Base-by-base conservation (phyloP, 2,113 vertebrate species). In the Dipodomys ordii region DNA sequence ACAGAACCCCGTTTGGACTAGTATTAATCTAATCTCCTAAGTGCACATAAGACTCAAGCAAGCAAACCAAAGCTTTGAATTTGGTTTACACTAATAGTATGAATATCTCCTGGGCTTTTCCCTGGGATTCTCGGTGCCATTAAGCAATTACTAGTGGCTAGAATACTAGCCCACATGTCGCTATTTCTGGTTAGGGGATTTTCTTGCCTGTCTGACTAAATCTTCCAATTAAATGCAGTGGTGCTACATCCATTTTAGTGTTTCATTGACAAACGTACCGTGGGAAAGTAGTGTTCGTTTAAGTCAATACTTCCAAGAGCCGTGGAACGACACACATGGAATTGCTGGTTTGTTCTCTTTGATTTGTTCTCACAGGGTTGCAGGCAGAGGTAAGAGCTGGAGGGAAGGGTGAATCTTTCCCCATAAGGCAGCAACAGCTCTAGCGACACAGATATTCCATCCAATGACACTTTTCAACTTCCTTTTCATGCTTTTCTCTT, bases 11-110 rank as follows among this genome's bases (percentile, higher is more conserved):
- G 62, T 95, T 98, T 93, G 96, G 95, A 65, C 94, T 97, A 94
- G 97, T 97, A 98, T 97, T 98, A 97, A 98, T 97, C 95, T 98
- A 97, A 98, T 98, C 97, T 98, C 96, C 28, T 98, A 97, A 98
- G 97, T 27, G 64, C 96, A 93, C 69, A 91, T 96, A 97, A 98
- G 95, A 98, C 88, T 96, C 96, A 96, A 98, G 97, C 94, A 97
- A 97, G 97, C 97, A 97, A 97, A 95, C 68, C 92, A 94, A 93
- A 87, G 72, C 97, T 95, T 97, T 97, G 96, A 97, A 96, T 97
- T 98, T 73, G 95, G 93, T 97, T 97, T 96, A 88, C 90, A 94
- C 90, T 97, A 98, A 98, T 93, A 97, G 95, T 80, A 97, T 97
- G 98, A 97, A 96, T 96, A 97, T 93, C 94, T 97, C 23, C 57